Base-by-base conservation (phyloP, 2,888 invertebrate genomes). In the Cybosia mesomella region DNA sequence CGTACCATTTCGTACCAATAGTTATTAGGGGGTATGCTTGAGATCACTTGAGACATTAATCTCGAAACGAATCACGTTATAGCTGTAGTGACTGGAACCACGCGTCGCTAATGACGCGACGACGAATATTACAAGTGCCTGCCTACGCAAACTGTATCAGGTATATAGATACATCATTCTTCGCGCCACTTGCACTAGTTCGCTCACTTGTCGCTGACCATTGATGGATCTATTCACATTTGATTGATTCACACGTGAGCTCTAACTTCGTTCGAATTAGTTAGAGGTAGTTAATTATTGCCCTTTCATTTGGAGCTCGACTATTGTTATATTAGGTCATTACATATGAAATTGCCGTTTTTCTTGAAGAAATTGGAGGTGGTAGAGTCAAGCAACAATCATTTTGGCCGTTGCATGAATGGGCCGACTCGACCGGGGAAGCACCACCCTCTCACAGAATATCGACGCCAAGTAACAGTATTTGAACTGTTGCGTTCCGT, bases 211-310 rank as follows among this genome's bases (percentile, higher is more conserved):
- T 39, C 59, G 39, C 36, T 22, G 21, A 10, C 24, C 39, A 39
- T 39, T 39, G 59, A 59, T 59, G 36, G 59, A 59, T 59, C 22
- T 28, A 24, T 53, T 34, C 54, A 24, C 36, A n/a, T 24, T 22
- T 59, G 58, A 59, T 59, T 59, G 58, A 59, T 36, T 59, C 34
- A 36, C 24, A 59, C 18, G 9, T 39, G 59, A 24, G 24, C 59
- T 59, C 15, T 39, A 24, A 49, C n/a, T n/a, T 49, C 49, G n/a
- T 49, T 8, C n/a, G 49, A 49, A 5, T 49, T 18, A 49, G n/a
- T 49, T 49, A 15, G 8, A 49, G n/a, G 49, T 49, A n/a, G 49
- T n/a, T 49, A 18, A n/a, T 49, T 49, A 49, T 49, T 49, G 49
- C 49, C 0, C 1, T 43, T 7, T 43, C 43, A 18, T 18, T 18